phyloP scores from a whole-genome alignment of 2,888 invertebrate species.

The Leptopilina syphax region DNA sequence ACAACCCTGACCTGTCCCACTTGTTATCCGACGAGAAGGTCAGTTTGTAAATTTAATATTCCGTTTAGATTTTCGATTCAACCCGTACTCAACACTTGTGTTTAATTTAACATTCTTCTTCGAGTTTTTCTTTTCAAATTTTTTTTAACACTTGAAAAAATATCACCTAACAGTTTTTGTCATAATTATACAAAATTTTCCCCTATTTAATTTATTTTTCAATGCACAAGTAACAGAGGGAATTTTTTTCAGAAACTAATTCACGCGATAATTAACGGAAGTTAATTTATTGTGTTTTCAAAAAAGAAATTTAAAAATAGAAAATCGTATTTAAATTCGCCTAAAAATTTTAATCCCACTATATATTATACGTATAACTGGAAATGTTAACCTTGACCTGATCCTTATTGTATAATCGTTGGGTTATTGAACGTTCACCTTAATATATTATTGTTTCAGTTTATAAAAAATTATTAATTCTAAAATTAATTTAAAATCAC shows the following conservation, averaged over 20 bases:
- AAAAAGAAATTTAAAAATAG: no score
- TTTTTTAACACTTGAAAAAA: no score
- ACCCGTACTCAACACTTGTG: not conserved
- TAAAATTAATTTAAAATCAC: no score
- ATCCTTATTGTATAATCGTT: slow-evolving; percentile 16
- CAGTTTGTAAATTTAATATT: not conserved
- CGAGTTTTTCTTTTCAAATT: not conserved
- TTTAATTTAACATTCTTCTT: not conserved
- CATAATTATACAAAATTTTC: no score
- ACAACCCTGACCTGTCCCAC: slow-evolving; percentile 31
- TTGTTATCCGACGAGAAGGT: not conserved
- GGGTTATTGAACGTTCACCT: slow-evolving; percentile 25
- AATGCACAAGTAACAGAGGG: no score
- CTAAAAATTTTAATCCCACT: not conserved
- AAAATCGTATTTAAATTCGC: not conserved
- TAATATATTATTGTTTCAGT: not conserved
- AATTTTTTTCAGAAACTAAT: no score
- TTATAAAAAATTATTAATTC: no score
- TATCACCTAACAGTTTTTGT: no score
- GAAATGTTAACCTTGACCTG: slow-evolving; percentile 17
- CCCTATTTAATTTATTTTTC: no score
- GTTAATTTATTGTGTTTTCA: no score
- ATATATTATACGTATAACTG: not conserved
- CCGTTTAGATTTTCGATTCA: not conserved
- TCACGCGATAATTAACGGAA: no score